Evolutionary conservation across 2,113 vertebrate genomes (phyloP).

Genomic region (Poicephalus meyeri): DNA sequence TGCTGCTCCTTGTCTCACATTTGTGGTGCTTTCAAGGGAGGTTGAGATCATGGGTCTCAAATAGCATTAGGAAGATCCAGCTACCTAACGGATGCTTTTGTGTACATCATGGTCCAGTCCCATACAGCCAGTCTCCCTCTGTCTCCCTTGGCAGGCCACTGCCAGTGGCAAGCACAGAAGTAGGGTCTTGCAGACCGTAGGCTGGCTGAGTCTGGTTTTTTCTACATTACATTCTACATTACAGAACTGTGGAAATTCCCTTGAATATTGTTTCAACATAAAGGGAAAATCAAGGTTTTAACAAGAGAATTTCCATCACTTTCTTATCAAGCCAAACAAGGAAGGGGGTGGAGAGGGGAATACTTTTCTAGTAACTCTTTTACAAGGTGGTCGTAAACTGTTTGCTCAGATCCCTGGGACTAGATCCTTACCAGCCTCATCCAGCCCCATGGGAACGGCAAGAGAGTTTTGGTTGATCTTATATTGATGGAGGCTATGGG

Average conservation of each 20-base stretch:
- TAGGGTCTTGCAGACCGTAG: accelerated
- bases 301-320: not conserved
- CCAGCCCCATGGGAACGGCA: not conserved
- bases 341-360: accelerated
- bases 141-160: not conserved
- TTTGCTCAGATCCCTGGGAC: not conserved
- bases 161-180: not conserved
- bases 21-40: not conserved
- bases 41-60: not conserved
- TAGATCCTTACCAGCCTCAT: not conserved
- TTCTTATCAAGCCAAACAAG: not conserved
- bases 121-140: not conserved
- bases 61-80: not conserved
- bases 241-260: not conserved
- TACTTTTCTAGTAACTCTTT: not conserved
- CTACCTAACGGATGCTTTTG: not conserved
- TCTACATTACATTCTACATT: no score
- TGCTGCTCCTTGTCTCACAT: not conserved
- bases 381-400: not conserved
- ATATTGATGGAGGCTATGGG: not conserved
- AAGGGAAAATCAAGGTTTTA: not conserved
- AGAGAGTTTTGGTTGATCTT: not conserved
- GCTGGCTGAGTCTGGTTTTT: not conserved
- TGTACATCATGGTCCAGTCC: not conserved
- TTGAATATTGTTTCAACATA: not conserved